A percentile compares a stretch with the other conserved stretches of the same genome.
These are phyloP conservation scores for Propithecus coquereli DNA, from an alignment of 2,113 vertebrate species.

Conservation along the genomic window DNA sequence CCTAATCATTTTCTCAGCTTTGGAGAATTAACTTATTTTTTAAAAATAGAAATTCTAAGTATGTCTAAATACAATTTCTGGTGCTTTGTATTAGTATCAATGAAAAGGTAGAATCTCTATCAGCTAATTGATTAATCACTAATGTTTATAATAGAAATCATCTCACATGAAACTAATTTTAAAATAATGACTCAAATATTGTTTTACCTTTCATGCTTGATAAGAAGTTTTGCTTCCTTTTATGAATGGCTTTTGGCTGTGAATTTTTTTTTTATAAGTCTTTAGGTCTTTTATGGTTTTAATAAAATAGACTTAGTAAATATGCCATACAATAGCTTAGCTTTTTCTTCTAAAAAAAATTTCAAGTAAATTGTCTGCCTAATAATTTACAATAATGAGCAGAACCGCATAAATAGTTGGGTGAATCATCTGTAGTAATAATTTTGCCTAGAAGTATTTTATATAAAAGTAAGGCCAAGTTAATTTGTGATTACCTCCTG, in stretches of 20 bases:
- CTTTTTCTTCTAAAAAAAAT: slow-evolving; percentile 47
- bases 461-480: background rate
- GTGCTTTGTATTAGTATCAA: slow-evolving; percentile 64
- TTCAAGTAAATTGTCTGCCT: slow-evolving; percentile 44
- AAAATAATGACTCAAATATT: slow-evolving; percentile 60
- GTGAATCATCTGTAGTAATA: slow-evolving; percentile 1
- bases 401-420: background rate
- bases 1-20: slow-evolving; percentile 38
- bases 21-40: slow-evolving; percentile 36
- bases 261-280: slow-evolving; percentile 45
- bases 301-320: slow-evolving; percentile 50
- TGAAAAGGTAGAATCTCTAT: slow-evolving; percentile 84
- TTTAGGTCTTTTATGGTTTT: slow-evolving; percentile 63
- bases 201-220: slow-evolving; percentile 63
- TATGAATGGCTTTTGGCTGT: slow-evolving; percentile 75
- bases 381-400: background rate
- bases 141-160: slow-evolving; percentile 72
- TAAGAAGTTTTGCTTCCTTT: slow-evolving; percentile 74
- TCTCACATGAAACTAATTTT: slow-evolving; percentile 66
- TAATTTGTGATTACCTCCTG: slow-evolving; percentile 33
- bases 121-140: slow-evolving; percentile 78
- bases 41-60: slow-evolving; percentile 45
- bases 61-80: slow-evolving; percentile 64
- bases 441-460: slow-evolving; percentile 18
- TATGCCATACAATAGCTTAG: background rate